These are phyloP conservation scores for Lagopus leucura DNA, from an alignment of 2,113 vertebrate species.

Conservation along the genomic window DNA sequence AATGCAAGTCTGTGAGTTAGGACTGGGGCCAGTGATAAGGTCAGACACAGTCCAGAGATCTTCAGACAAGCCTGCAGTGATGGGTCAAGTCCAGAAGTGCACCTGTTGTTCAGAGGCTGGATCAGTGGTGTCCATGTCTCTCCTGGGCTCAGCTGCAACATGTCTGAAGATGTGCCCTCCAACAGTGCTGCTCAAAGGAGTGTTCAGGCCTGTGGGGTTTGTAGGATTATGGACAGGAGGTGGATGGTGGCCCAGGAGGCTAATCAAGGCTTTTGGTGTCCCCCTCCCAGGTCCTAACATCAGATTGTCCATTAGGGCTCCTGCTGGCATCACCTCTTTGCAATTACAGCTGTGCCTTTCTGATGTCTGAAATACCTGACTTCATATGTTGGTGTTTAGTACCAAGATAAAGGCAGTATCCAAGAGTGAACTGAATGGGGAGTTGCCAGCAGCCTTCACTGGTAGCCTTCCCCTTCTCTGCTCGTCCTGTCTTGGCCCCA, in stretches of 20 bases:
- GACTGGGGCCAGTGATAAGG: not conserved
- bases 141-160: not conserved
- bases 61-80: not conserved
- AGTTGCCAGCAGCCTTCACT: too few species aligned
- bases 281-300: not conserved
- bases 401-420: not conserved
- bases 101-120: not conserved
- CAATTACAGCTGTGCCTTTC: not conserved
- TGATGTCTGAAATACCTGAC: not conserved
- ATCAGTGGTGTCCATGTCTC: not conserved
- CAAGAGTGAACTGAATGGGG: not conserved
- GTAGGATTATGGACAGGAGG: not conserved
- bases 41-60: not conserved
- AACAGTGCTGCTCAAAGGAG: not conserved
- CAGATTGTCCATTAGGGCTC: not conserved
- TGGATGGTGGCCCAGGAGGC: not conserved
- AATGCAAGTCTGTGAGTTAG: not conserved
- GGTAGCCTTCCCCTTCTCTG: not conserved
- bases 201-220: not conserved
- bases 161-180: not conserved
- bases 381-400: not conserved
- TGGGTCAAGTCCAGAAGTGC: not conserved
- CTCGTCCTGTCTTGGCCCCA: not conserved
- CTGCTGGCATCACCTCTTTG: too few species aligned
- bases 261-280: not conserved